phyloP scores from a whole-genome alignment of 2,113 vertebrate species.

The Callithrix jacchus region DNA sequence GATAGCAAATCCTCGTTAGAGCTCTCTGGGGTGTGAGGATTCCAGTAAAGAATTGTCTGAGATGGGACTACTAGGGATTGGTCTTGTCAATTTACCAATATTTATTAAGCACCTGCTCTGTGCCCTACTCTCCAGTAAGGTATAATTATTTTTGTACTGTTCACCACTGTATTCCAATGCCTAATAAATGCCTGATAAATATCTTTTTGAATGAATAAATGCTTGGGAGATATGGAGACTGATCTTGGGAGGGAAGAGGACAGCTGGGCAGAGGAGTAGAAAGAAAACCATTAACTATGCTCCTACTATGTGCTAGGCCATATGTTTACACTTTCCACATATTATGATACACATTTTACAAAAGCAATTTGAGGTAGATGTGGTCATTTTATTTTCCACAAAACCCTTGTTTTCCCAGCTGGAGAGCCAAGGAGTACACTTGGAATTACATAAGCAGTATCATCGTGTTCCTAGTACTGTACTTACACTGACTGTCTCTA shows the following conservation, averaged over 20 bases:
- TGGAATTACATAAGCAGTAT: neutral
- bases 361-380: neutral
- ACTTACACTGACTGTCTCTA: neutral
- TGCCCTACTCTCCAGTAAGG: neutral
- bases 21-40: neutral
- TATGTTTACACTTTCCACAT: neutral
- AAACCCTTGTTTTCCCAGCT: neutral
- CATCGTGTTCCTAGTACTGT: neutral
- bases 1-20: constrained; percentile 12
- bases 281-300: neutral
- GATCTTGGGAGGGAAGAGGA: neutral
- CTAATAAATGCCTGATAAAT: neutral
- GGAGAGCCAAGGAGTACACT: neutral
- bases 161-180: neutral
- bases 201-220: neutral
- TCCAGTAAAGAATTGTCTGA: neutral
- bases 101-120: constrained; percentile 1
- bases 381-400: neutral
- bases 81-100: neutral
- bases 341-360: neutral
- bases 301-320: neutral
- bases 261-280: neutral
- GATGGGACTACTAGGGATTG: neutral
- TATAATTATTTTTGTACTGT: neutral
- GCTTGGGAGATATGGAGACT: neutral